These are phyloP conservation scores for Hylomyscus alleni DNA, from an alignment of 2,797 vertebrate genomes.

Conservation along the genomic window DNA sequence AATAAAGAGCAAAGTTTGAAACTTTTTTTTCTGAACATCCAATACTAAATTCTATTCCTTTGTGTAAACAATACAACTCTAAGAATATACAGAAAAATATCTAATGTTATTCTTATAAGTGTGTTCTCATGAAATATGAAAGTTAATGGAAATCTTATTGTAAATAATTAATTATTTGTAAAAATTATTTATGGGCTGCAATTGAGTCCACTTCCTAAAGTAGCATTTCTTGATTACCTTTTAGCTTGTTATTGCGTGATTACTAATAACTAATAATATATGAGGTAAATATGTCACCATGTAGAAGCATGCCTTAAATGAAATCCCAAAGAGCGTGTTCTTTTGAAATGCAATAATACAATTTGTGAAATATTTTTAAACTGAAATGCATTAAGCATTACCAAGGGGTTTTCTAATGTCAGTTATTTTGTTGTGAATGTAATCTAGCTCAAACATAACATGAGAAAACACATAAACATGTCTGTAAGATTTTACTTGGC, in stretches of 20 bases:
- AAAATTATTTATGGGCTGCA: background rate
- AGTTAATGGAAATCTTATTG: background rate
- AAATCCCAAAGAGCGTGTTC: background rate
- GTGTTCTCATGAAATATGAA: conserved; percentile 29
- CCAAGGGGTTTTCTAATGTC: background rate
- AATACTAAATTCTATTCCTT: background rate
- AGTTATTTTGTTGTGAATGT: background rate
- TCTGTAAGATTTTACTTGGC: background rate
- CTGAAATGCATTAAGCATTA: conserved; percentile 9
- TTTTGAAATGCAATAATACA: conserved; percentile 44
- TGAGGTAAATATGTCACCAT: background rate
- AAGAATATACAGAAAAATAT: background rate
- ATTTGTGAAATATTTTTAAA: conserved; percentile 43
- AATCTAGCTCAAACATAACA: conserved; percentile 60
- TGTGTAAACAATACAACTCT: background rate
- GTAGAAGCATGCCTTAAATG: background rate
- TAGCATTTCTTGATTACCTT: conserved; percentile 14
- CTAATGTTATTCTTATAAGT: background rate
- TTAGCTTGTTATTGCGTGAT: background rate
- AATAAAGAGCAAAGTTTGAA: background rate
- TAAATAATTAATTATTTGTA: background rate
- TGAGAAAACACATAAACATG: conserved; percentile 48
- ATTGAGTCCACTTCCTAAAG: background rate
- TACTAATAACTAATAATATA: conserved; percentile 7
- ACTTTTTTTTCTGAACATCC: background rate